These are phyloP conservation scores for Abrostola tripartita DNA, from an alignment of 2,888 invertebrate genomes.

Conservation along the genomic window DNA sequence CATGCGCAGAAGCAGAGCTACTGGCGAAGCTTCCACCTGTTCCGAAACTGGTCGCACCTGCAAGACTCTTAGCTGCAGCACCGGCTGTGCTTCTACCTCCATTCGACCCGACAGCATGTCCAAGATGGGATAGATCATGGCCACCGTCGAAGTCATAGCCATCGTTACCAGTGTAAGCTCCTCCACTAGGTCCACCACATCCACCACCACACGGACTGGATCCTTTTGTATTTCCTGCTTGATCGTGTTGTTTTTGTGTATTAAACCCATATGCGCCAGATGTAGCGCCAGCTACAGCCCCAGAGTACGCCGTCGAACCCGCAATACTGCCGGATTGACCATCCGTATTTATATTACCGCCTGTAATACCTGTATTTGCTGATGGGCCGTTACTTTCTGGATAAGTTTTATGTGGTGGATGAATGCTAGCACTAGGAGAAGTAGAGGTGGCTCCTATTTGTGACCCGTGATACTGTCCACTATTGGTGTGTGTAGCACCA, in stretches of 20 bases:
- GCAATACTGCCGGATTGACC: slow-evolving; percentile 42
- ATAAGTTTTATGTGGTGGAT: slow-evolving; percentile 23
- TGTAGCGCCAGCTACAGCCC: slow-evolving; percentile 62
- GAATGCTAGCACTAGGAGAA: slow-evolving; percentile 37
- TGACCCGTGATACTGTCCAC: slow-evolving; percentile 34
- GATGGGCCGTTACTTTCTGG: slow-evolving; percentile 5
- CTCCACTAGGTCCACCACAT: slow-evolving; percentile 58
- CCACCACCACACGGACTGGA: slow-evolving; percentile 65
- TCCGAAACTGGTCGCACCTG: slow-evolving; percentile 60
- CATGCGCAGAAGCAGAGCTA: slow-evolving; percentile 77
- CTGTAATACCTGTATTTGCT: slow-evolving; percentile 12
- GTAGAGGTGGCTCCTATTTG: slow-evolving; percentile 37
- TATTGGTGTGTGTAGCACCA: slow-evolving; percentile 26
- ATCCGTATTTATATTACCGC: slow-evolving; percentile 39
- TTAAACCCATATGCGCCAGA: slow-evolving; percentile 58
- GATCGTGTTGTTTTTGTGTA: slow-evolving; percentile 39
- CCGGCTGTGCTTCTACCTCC: slow-evolving; percentile 52
- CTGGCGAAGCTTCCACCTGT: slow-evolving; percentile 72
- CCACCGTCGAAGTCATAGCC: slow-evolving; percentile 36
- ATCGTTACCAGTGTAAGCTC: slow-evolving; percentile 54
- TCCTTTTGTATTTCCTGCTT: slow-evolving; percentile 47
- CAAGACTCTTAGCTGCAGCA: slow-evolving; percentile 70
- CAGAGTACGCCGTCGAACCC: slow-evolving; percentile 64
- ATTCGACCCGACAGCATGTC: slow-evolving; percentile 42
- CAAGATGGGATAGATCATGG: slow-evolving; percentile 43